These are phyloP conservation scores for Maconellicoccus hirsutus DNA, from an alignment of 1,140 invertebrate genomes.

Conservation along the genomic window DNA sequence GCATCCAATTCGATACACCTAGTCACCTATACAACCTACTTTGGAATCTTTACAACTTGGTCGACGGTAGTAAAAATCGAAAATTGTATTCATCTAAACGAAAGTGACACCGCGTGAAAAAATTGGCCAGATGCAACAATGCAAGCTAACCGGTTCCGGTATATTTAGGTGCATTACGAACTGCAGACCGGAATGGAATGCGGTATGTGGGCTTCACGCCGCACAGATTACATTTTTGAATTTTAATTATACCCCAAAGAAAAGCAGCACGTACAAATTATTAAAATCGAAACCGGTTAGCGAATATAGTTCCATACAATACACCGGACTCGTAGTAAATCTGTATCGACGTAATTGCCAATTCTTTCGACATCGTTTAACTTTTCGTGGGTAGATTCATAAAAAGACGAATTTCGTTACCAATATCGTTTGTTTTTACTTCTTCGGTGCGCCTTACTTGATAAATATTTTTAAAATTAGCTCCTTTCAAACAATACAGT, in stretches of 20 bases:
- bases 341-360: no score
- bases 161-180: neutral
- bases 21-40: no score
- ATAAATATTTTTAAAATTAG: no score
- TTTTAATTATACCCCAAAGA: neutral
- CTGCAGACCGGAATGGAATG: neutral
- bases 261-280: neutral
- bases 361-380: no score
- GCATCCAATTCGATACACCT: no score
- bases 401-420: no score
- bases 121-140: neutral
- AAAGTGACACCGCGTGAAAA: neutral
- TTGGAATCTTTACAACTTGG: no score
- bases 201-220: neutral
- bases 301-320: neutral
- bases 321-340: no score
- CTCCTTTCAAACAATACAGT: no score
- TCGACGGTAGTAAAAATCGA: neutral
- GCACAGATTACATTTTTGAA: neutral
- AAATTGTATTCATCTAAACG: neutral
- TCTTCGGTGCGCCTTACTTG: no score
- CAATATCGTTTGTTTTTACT: no score
- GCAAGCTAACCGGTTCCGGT: neutral
- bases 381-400: no score
- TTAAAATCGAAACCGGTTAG: neutral